Conservation (phyloP, 2,113 vertebrate species). For the Cephalophus harveyi region DNA sequence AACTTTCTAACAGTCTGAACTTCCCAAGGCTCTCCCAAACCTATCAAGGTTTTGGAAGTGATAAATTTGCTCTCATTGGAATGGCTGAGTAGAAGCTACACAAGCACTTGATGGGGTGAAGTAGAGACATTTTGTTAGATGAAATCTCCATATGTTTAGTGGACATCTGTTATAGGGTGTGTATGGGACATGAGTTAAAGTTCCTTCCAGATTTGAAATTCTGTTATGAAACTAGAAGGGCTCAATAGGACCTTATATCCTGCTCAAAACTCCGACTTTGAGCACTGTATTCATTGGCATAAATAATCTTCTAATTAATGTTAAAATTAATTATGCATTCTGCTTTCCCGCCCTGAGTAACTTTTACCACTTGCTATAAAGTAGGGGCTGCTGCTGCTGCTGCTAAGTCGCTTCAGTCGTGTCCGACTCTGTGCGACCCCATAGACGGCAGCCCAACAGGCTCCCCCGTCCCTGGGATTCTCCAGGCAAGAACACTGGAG, state of each 20-base stretch:
- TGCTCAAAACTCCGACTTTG: not conserved
- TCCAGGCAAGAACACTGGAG: too few relatives aligned
- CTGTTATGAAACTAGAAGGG: not conserved
- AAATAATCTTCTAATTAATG: not conserved
- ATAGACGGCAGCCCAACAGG: too few relatives aligned
- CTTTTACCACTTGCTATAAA: slow-evolving; percentile 4
- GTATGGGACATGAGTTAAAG: not conserved
- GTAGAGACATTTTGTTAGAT: not conserved
- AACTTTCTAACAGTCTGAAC: not conserved
- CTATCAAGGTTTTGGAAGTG: not conserved
- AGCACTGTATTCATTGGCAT: not conserved
- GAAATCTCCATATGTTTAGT: not conserved
- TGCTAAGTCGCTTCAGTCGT: too few relatives aligned
- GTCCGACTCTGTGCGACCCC: too few relatives aligned
- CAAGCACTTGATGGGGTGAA: not conserved
- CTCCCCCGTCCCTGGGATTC: too few relatives aligned
- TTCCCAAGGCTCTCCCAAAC: not conserved
- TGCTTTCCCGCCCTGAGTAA: not conserved
- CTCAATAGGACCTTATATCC: not conserved
- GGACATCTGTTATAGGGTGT: not conserved
- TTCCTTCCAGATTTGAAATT: not conserved
- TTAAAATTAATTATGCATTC: not conserved
- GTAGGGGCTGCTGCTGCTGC: too few relatives aligned
- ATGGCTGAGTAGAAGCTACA: not conserved
- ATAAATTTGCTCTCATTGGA: not conserved